Base-by-base conservation (phyloP, 2,888 invertebrate genomes). In the Napeogenes sylphis region DNA sequence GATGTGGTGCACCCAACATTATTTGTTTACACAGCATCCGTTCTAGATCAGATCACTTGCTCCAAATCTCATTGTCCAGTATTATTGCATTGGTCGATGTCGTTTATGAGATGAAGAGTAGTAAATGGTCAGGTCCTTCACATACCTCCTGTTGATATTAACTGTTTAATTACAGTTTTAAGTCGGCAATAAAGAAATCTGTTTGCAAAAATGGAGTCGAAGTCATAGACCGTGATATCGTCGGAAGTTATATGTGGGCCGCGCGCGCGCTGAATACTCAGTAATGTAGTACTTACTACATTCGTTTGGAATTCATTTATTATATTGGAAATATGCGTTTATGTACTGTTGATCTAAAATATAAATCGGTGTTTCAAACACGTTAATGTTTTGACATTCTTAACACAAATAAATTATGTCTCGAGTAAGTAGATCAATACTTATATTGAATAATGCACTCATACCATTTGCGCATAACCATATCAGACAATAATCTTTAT, bases 1-100 rank as follows among this genome's bases (percentile, higher is more conserved):
- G 8, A 10, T 12, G 84, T 79, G 81, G 73, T 70, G 66, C 73
- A 68, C 75, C 72, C 73, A 75, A 75, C 73, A 75, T 73, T 67
- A 62, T 64, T 65, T 71, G 71, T 72, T 66, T 61, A 42, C 42
- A 8, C 42, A 42, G 42, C 42, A 42, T 42, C 42, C 42, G 42
- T 3, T 42, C 10, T 42, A 10, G 42, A 42, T 12, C 8, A 42
- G 42, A 30, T 30, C 21, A 45, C 33, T 42, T 10, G 10, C 4
- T 38, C 38, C 30, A 38, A 53, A 53, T 21, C 32, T 58, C 61
- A 54, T 62, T 60, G 58, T 59, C 51, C 21, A 51, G 21, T 21
- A 21, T 21, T 30, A 47, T 45, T 51, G 35, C 55, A 60, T 58
- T 59, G 57, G 59, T 59, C 59, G 21, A 45, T 42, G 21, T 35